Evolutionary conservation across 2,888 invertebrate species (phyloP), one percentile per base, ranked within the genome.

Genomic region (Lysandra coridon): DNA sequence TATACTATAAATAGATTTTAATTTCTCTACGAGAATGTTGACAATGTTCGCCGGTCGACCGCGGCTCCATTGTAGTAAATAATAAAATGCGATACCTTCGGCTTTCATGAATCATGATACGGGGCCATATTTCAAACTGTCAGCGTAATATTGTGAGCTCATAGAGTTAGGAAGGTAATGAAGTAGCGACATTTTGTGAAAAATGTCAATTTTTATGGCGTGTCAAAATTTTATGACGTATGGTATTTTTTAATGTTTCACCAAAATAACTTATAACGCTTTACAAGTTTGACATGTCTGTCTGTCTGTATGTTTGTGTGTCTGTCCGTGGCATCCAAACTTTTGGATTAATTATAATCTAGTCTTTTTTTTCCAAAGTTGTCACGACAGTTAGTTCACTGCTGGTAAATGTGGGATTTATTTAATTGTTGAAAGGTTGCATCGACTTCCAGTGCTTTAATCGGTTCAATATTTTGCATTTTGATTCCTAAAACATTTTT

Each of bases 61-160:
- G 10, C 49, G 49, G 23, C 44, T 75, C 44, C 49, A 75, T 75
- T 75, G 75, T 75, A 49, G 49, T 23, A 37, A 23, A 49, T 75
- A 75, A 75, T 44, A 75, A 44, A 75, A 75, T 75, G 75, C 49
- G 75, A 44, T 44, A 75, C 75, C 75, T 44, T 49, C 23, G 49
- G 23, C 75, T 75, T 49, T 44, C 75, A 44, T 75, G 75, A 44
- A 23, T 75, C 49, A 75, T 23, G 44, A 49, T 75, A 44, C 75
- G 75, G 30, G 14, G 49, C 49, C 75, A 75, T 75, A 75, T 49
- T 49, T 75, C 75, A 75, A 75, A 49, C 30, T 75, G 75, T 75
- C 75, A 49, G 12, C 75, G 75, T 75, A 75, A 23, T 69, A 37
- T 37, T 69, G 33, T 69, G 37, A 69, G 69, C 64, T 37, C 33